phyloP scores from a whole-genome alignment of 1,140 invertebrate species.

The Zaprionus ornatus region DNA sequence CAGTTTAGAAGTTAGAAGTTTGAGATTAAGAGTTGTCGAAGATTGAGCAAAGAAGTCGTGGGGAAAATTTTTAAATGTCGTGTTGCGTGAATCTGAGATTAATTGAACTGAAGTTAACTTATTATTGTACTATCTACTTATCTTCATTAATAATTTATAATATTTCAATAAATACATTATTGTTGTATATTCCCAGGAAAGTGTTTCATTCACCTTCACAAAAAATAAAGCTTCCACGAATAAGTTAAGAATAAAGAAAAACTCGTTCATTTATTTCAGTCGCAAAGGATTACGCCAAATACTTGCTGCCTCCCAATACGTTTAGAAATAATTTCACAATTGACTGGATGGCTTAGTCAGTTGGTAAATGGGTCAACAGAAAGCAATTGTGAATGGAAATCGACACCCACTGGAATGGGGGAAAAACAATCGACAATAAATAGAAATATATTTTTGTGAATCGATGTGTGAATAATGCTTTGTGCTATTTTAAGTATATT shows the following conservation, averaged over 20 bases:
- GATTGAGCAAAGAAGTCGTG: too few relatives aligned
- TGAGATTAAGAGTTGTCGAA: too few relatives aligned
- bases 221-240: background rate
- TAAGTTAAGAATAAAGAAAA: background rate
- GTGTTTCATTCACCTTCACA: background rate
- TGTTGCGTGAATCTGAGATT: too few relatives aligned
- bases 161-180: too few relatives aligned
- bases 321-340: constrained; percentile 14
- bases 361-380: constrained; percentile 44
- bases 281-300: background rate
- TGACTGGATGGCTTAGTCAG: constrained; percentile 2
- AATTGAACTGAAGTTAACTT: too few relatives aligned
- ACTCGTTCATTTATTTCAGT: background rate
- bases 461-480: constrained; percentile 36
- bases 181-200: too few relatives aligned
- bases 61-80: too few relatives aligned
- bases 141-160: too few relatives aligned
- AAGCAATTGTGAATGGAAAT: constrained; percentile 24
- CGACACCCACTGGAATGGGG: background rate
- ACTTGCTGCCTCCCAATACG: background rate
- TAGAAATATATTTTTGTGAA: constrained; percentile 40
- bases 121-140: too few relatives aligned
- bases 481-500: constrained; percentile 2
- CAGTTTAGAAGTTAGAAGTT: too few relatives aligned
- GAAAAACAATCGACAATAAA: constrained; percentile 40